These are phyloP conservation scores for Xyrichtys novacula DNA, from an alignment of 2,797 vertebrate genomes.

Conservation along the genomic window DNA sequence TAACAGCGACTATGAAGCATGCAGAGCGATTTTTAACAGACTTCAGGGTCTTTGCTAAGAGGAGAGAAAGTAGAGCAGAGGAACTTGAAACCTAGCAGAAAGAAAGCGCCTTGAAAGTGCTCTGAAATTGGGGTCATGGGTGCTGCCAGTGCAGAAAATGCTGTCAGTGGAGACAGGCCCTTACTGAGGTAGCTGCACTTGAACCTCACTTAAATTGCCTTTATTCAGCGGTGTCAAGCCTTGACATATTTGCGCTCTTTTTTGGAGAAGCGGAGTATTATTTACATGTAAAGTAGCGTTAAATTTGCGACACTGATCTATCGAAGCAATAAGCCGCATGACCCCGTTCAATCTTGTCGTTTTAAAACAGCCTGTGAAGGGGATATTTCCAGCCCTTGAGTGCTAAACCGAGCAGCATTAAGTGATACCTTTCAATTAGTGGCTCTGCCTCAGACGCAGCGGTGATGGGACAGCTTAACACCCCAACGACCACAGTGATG, in stretches of 20 bases:
- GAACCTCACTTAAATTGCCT: no score
- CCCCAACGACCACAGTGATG: slow-evolving; percentile 29
- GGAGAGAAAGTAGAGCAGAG: no score
- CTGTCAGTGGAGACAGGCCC: no score
- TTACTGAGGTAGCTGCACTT: no score
- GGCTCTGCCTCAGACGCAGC: slow-evolving; percentile 14
- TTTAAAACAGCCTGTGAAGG: background rate
- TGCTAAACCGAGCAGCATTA: slow-evolving; percentile 55
- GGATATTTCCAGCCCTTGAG: slow-evolving; percentile 49
- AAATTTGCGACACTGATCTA: background rate
- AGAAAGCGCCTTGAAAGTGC: no score
- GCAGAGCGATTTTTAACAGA: no score
- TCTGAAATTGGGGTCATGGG: no score
- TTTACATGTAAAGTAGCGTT: background rate
- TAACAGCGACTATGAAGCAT: no score
- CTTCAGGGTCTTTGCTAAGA: no score
- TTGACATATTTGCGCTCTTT: background rate
- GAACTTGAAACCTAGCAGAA: no score
- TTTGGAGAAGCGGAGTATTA: background rate
- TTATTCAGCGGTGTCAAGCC: background rate
- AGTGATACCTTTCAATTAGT: slow-evolving; percentile 65
- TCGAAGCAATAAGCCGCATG: background rate
- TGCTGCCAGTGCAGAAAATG: no score
- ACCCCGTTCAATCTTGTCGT: slow-evolving; percentile 16
- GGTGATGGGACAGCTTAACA: slow-evolving; percentile 45